Evolutionary conservation across 2,113 vertebrate genomes (phyloP), one percentile per base, ranked within the genome.

Genomic region (Trinectes maculatus): DNA sequence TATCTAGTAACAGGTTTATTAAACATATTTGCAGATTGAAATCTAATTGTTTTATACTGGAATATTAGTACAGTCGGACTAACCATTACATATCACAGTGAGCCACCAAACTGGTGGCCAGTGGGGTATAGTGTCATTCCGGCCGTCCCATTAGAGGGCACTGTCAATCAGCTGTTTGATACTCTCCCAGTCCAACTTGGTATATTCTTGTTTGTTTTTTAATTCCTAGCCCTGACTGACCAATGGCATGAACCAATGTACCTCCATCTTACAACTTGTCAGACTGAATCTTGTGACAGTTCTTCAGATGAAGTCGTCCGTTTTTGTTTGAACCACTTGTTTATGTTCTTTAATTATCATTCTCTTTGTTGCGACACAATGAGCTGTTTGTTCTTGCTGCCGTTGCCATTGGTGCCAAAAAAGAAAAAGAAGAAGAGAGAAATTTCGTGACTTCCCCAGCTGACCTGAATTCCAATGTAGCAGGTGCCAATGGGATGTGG

Each of bases 401-500:
- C 81, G 83, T 83, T 75, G 79, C 52, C 56, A 62, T 47, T 77
- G 73, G 64, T 82, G 83, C 79, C 77, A 85, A 80, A 49, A 61
- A 26, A n/a, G 3, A 24, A 61, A 66, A 62, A 43, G 25, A 73
- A 19, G 19, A 58, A 21, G 46, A 75, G 77, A 70, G 78, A 70
- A 61, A 73, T 83, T 78, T 28, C 36, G 70, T 84, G 89, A 87
- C 86, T 89, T 74, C 78, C 79, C 67, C 62, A 57, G 68, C 72
- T 89, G 89, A 89, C 89, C 89, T 86, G 79, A 85, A 88, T 91
- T 88, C 76, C 72, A 21, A 72, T 40, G 25, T 24, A 80, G 82
- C 72, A 81, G 83, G 80, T 89, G 86, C 85, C 86, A 88, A 61
- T 65, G 68, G 61, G 72, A 77, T 74, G 74, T 79, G 70, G 83